Conservation (phyloP, 2,113 vertebrate genomes). For the Ochotona curzoniae region DNA sequence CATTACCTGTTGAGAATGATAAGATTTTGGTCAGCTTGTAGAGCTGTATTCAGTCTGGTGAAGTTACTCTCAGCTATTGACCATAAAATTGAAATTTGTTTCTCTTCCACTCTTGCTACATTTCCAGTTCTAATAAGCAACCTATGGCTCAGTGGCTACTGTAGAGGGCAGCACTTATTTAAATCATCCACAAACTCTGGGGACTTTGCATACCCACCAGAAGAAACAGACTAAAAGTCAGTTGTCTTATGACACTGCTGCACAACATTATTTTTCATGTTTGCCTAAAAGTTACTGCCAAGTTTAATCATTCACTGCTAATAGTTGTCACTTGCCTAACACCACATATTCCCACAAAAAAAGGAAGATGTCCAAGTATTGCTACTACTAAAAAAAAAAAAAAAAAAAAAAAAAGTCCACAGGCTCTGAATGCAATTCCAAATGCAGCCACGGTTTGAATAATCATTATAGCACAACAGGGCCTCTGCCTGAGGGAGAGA, state of each 20-base stretch:
- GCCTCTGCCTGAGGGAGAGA: slow-evolving; percentile 22
- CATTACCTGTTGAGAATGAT: slow-evolving; percentile 37
- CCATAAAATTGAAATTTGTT: slow-evolving; percentile 2
- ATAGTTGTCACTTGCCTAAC: slow-evolving; percentile 58
- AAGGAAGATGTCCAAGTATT: slow-evolving; percentile 46
- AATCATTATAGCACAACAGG: slow-evolving; percentile 36
- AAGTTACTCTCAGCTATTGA: not conserved
- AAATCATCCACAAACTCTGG: slow-evolving; percentile 29
- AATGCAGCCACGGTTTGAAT: slow-evolving; percentile 42
- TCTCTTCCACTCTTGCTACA: not conserved
- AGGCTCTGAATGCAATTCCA: slow-evolving; percentile 24
- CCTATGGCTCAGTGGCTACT: not conserved
- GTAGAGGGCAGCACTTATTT: not conserved
- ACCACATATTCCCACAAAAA: slow-evolving; percentile 51
- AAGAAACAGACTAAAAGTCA: slow-evolving; percentile 30
- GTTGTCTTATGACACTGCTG: not conserved
- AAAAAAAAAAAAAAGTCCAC: slow-evolving; percentile 16
- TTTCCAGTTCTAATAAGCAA: slow-evolving; percentile 15
- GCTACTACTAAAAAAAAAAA: not conserved
- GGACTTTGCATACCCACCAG: slow-evolving; percentile 26
- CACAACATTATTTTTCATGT: slow-evolving; percentile 22
- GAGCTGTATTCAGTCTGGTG: not conserved
- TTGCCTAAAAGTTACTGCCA: slow-evolving; percentile 36
- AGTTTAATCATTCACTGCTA: slow-evolving; percentile 56
- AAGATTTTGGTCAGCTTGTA: not conserved